Percentiles rank a stretch among this genome's conserved stretches.
Evolutionary conservation across 1,140 invertebrate species (phyloP).

Genomic region (fruit fly (Drosophila melanogaster)): DNA sequence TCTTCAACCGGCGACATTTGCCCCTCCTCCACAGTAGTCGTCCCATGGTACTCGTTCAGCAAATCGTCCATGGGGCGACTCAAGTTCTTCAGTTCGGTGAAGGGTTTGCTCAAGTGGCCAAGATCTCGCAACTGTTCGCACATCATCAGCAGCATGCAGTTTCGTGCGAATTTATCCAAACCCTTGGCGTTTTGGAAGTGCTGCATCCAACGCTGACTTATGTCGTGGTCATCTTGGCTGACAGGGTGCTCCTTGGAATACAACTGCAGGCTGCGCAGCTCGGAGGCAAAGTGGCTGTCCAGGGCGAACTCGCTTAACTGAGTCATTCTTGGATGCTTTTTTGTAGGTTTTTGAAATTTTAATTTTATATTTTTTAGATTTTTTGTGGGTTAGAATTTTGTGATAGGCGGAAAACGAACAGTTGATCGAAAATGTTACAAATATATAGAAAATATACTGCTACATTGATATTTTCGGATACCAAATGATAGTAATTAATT

Average conservation of each 20-base stretch:
- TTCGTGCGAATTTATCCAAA: constrained; percentile 54
- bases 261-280: constrained; percentile 29
- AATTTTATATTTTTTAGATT: not conserved
- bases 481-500: no score
- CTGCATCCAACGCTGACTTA: constrained; percentile 45
- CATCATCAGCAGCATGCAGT: constrained; percentile 66
- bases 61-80: constrained; percentile 34
- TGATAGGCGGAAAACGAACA: not conserved
- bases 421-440: constrained; percentile 5
- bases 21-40: not conserved
- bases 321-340: constrained; percentile 23
- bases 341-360: not conserved
- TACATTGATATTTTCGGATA: no score
- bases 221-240: constrained; percentile 11
- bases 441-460: not conserved
- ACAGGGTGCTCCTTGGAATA: constrained; percentile 21
- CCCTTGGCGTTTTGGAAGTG: constrained; percentile 16
- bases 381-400: not conserved
- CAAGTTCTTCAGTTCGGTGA: constrained; percentile 29
- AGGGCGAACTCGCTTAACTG: constrained; percentile 36
- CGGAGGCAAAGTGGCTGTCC: constrained; percentile 51
- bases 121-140: constrained; percentile 36
- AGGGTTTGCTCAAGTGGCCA: constrained; percentile 47
- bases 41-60: constrained; percentile 35
- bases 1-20: not conserved